Evolutionary conservation across 2,797 vertebrate genomes (phyloP).

Genomic region (Sciurus vulgaris): DNA sequence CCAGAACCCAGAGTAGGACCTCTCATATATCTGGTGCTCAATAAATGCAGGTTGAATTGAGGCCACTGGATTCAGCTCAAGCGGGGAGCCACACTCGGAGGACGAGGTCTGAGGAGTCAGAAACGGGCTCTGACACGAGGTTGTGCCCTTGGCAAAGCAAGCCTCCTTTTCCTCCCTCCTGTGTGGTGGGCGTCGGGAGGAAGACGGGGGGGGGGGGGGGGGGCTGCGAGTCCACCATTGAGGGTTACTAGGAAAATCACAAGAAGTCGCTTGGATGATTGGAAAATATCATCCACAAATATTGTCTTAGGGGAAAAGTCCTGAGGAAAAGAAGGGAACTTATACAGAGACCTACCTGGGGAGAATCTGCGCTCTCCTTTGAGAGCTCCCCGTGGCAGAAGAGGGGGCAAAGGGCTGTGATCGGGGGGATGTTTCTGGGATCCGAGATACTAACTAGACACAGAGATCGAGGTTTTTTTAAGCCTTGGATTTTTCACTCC

Average conservation of each 20-base stretch:
- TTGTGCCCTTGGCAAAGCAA: slow-evolving; percentile 37
- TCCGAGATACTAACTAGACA: neutral
- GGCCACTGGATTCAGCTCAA: slow-evolving; percentile 15
- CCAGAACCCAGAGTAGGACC: neutral
- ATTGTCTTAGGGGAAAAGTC: neutral
- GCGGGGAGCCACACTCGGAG: neutral
- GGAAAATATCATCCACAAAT: slow-evolving; percentile 16
- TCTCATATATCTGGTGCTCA: neutral
- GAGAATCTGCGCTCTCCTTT: neutral
- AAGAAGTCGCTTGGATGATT: slow-evolving; percentile 28
- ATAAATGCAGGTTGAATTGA: neutral
- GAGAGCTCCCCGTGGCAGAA: neutral
- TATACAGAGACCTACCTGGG: neutral
- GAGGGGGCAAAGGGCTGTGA: neutral
- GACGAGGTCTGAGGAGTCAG: neutral
- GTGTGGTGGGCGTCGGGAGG: neutral
- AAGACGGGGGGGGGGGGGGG: neutral
- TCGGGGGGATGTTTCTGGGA: neutral
- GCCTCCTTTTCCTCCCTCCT: neutral
- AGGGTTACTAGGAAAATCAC: neutral
- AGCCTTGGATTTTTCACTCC: slow-evolving; percentile 80
- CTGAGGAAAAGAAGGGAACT: neutral
- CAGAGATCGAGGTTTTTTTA: slow-evolving; percentile 28
- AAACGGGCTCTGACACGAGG: neutral
- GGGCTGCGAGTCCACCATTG: neutral